Base-by-base conservation (phyloP, 2,113 vertebrate species). In the Albula glossodonta region DNA sequence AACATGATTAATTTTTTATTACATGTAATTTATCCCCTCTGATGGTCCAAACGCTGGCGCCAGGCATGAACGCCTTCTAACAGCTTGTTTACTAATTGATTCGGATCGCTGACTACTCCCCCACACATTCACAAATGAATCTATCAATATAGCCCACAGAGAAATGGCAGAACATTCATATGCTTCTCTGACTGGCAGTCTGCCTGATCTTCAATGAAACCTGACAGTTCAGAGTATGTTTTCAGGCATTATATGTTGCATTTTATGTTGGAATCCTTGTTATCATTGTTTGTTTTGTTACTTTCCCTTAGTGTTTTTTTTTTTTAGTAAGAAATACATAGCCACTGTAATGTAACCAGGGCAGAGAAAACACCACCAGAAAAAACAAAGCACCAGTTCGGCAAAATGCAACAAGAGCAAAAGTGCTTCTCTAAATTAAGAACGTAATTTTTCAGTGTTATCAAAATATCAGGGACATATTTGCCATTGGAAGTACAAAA, bases 1-100 rank as follows among this genome's bases (percentile, higher is more conserved):
- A 95, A 95, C 94, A 95, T 82, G 92, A 95, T 95, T 89, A 94
- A 95, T 94, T 93, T 95, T 96, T 96, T 87, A 96, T 89, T 79
- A 80, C 85, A 87, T 88, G 57, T 94, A 94, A 95, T 89, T 83
- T 89, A 86, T 85, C 86, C 89, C 88, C 90, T 92, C 91, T 92
- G 87, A 91, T 92, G 92, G 90, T 22, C 91, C 51, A 78, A 87
- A 89, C 82, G 87, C 81, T 92, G 70, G 2, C 87, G 90, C 87
- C 85, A 91, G 88, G 88, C 66, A 86, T 86, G 90, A 88, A 87
- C 91, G 89, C 19, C 53, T 87, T 66, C 87, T 86, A 88, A 1
- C 86, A 92, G 87, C 66, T 85, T 79, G 82, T 87, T 87, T 78
- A 85, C 89, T 94, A 95, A 95, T 94, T 94, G 91, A 93, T 91